Evolutionary conservation across 2,797 vertebrate genomes (phyloP).

Genomic region (Gymnoscopelus microlampas): DNA sequence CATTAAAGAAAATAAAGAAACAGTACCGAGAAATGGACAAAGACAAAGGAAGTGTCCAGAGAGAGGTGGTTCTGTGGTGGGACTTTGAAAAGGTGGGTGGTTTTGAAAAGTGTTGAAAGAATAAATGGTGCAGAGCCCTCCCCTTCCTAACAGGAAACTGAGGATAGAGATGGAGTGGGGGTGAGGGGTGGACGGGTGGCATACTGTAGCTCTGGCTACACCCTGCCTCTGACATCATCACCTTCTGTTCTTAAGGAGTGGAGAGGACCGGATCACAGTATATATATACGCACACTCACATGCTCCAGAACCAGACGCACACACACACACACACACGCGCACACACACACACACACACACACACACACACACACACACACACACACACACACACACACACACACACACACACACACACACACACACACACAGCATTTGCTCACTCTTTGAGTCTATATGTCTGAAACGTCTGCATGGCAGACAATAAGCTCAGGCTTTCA

Average conservation of each 20-base stretch:
- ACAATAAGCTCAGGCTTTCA: slow-evolving; percentile 26
- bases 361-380: not conserved
- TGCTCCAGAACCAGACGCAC: no score
- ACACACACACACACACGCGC: not conserved
- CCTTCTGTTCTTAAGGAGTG: not conserved
- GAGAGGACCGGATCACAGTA: no score
- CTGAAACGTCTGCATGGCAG: slow-evolving; percentile 33
- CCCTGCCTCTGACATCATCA: slow-evolving; percentile 40
- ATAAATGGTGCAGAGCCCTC: slow-evolving; percentile 37
- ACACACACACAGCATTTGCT: slow-evolving; percentile 26
- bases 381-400: not conserved
- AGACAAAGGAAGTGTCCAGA: not conserved
- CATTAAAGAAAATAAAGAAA: slow-evolving; percentile 14
- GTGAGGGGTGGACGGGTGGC: no score
- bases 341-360: not conserved
- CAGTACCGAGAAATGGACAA: not conserved
- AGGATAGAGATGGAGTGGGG: slow-evolving; percentile 36
- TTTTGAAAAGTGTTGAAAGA: slow-evolving; percentile 20
- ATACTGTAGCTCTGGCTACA: slow-evolving; percentile 38
- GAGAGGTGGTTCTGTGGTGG: not conserved
- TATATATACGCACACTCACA: no score
- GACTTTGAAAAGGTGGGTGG: slow-evolving; percentile 4
- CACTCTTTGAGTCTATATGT: slow-evolving; percentile 30
- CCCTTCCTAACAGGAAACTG: slow-evolving; percentile 56
- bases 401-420: not conserved